Evolutionary conservation across 2,888 invertebrate genomes (phyloP).

Genomic region (Timema podura): DNA sequence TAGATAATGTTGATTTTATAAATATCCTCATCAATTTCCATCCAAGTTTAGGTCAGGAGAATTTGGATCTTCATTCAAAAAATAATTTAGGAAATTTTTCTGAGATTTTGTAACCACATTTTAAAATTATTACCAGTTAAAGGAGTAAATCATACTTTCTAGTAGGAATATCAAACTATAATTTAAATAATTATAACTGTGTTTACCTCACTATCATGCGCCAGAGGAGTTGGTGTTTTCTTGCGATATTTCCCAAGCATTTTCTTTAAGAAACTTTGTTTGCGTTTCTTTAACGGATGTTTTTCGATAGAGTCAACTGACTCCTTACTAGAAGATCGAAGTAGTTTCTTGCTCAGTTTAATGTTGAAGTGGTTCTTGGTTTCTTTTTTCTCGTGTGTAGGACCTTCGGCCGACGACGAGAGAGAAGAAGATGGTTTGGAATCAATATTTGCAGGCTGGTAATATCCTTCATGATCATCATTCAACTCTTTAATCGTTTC

Average conservation of each 20-base stretch:
- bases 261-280: conserved; percentile 20
- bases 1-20: too few species aligned
- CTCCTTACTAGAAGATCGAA: conserved; percentile 13
- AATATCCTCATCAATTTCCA: too few species aligned
- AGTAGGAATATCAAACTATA: too few species aligned
- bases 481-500: background rate
- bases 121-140: too few species aligned
- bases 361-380: conserved; percentile 4
- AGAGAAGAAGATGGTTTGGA: background rate
- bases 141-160: too few species aligned
- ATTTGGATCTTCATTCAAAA: too few species aligned
- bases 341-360: conserved; percentile 6
- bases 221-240: background rate
- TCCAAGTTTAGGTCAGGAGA: too few species aligned
- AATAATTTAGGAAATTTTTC: too few species aligned
- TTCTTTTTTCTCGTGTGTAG: conserved; percentile 3
- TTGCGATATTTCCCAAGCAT: conserved; percentile 19
- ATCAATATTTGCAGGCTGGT: background rate
- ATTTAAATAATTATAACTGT: too few species aligned
- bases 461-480: conserved; percentile 2
- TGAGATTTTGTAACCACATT: too few species aligned
- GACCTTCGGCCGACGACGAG: background rate
- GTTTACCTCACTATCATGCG: too few species aligned
- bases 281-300: conserved; percentile 9
- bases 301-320: background rate